phyloP scores from a whole-genome alignment of 1,140 invertebrate species.

The Zaprionus gabonicus region DNA sequence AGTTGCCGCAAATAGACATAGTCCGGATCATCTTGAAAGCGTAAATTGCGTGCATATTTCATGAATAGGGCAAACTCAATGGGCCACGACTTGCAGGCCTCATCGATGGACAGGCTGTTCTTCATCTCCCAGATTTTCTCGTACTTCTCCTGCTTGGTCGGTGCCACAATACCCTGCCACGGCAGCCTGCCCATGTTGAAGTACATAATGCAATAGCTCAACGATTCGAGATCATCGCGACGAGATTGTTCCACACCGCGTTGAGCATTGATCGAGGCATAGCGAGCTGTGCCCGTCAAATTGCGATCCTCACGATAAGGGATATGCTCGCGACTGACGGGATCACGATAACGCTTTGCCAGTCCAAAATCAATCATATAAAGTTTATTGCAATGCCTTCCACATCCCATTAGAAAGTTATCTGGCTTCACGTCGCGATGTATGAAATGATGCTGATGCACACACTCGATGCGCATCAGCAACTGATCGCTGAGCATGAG shows the following conservation, averaged over 20 bases:
- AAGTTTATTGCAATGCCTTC: slow-evolving; percentile 95
- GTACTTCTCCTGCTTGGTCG: slow-evolving; percentile 98
- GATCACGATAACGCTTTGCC: slow-evolving; percentile 98
- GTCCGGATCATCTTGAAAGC: slow-evolving; percentile 98
- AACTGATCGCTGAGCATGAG: slow-evolving; percentile 98
- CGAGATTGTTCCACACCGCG: slow-evolving; percentile 94
- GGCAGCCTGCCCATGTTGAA: slow-evolving; percentile 97
- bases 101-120: slow-evolving; percentile 96
- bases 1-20: slow-evolving; percentile 97
- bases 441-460: slow-evolving; percentile 98
- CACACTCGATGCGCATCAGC: slow-evolving; percentile 97
- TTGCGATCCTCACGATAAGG: slow-evolving; percentile 99
- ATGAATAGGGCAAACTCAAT: slow-evolving; percentile 98
- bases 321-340: slow-evolving; percentile 95
- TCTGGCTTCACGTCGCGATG: slow-evolving; percentile 99
- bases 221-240: slow-evolving; percentile 96
- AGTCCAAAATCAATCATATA: slow-evolving; percentile 99
- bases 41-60: slow-evolving; percentile 96
- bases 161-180: slow-evolving; percentile 98
- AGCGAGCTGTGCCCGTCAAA: slow-evolving; percentile 93
- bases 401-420: slow-evolving; percentile 99
- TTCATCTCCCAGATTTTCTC: slow-evolving; percentile 99
- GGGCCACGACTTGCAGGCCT: slow-evolving; percentile 94
- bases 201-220: slow-evolving; percentile 99
- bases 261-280: slow-evolving; percentile 92